Percentiles rank a stretch among this genome's conserved stretches.
Conservation (phyloP, 1,140 invertebrate species). For the Ceratosolen solmsi region DNA sequence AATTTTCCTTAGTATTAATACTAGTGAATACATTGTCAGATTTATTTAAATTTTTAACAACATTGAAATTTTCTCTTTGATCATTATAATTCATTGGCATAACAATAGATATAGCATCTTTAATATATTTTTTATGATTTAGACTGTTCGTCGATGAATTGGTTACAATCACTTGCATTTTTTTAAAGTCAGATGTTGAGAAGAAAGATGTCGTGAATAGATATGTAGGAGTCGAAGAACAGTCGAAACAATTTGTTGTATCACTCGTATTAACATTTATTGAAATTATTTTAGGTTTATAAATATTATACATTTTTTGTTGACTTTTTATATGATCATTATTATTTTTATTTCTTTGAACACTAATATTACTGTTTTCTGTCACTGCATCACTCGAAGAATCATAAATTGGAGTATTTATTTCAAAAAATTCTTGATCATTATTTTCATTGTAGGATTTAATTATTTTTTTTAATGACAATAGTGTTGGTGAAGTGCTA, state of each 20-base stretch:
- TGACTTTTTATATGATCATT: neutral
- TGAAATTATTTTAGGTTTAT: neutral
- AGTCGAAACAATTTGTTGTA: neutral
- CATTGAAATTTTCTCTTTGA: neutral
- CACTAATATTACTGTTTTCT: neutral
- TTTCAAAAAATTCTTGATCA: neutral
- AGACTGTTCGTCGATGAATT: neutral
- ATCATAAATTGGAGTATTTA: neutral
- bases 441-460: neutral
- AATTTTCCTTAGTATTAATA: neutral
- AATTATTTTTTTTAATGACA: neutral
- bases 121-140: neutral
- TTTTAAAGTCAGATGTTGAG: neutral
- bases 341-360: neutral
- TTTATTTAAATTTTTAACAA: neutral
- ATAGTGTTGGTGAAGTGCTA: neutral
- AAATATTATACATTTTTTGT: neutral
- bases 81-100: neutral
- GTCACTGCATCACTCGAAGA: neutral
- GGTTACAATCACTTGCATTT: neutral
- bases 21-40: neutral
- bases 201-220: neutral
- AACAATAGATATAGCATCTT: neutral
- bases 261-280: neutral
- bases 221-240: constrained; percentile 32